phyloP scores from a whole-genome alignment of 2,888 invertebrate species.

The Perithous albicinctus region DNA sequence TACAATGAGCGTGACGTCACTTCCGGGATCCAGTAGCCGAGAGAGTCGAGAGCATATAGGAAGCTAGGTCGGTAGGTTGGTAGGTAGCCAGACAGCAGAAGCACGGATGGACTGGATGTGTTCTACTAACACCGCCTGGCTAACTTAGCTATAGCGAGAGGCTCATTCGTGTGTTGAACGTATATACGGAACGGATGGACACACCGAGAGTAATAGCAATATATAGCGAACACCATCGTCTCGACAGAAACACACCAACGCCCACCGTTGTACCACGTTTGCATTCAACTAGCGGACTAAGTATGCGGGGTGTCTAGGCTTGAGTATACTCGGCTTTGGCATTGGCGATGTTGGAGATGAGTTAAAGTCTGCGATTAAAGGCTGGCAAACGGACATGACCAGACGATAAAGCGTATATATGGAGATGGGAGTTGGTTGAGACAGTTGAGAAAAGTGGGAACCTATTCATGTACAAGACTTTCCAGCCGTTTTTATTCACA shows the following conservation, averaged over 20 bases:
- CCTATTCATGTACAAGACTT: neutral
- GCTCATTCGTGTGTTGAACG: conserved; percentile 5
- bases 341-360: conserved; percentile 28
- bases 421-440: neutral
- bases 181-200: conserved; percentile 30
- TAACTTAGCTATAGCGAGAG: neutral
- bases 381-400: neutral
- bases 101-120: conserved; percentile 48
- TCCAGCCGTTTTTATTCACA: neutral
- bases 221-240: neutral
- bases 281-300: neutral
- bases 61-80: conserved; percentile 81
- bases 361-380: neutral
- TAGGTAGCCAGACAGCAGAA: conserved; percentile 69
- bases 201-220: neutral
- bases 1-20: conserved; percentile 82
- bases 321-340: conserved; percentile 14
- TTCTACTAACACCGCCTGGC: conserved; percentile 9
- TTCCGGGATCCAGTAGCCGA: conserved; percentile 78
- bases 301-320: conserved; percentile 1
- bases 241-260: conserved; percentile 15
- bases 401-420: neutral
- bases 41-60: conserved; percentile 76
- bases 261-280: conserved; percentile 8
- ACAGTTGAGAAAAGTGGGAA: neutral